Evolutionary conservation across 2,888 invertebrate genomes (phyloP).

Genomic region (Sialis fuliginosa): DNA sequence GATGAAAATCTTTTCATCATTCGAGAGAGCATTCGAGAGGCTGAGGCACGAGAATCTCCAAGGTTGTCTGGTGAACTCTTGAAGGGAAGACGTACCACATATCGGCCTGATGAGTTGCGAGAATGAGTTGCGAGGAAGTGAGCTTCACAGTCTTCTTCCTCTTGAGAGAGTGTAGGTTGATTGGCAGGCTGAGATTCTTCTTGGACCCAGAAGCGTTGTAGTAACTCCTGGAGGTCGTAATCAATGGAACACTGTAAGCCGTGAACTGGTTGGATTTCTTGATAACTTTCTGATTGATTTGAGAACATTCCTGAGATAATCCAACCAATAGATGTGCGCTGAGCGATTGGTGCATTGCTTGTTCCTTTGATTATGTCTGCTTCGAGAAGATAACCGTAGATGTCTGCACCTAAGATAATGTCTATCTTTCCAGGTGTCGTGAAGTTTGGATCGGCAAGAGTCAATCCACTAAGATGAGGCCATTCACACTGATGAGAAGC

Average conservation of each 20-base stretch:
- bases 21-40: no score
- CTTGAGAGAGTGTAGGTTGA: neutral
- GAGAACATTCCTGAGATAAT: neutral
- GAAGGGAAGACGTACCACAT: slow-evolving; percentile 1
- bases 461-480: no score
- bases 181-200: neutral
- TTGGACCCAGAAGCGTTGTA: slow-evolving; percentile 4
- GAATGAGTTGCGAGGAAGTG: neutral
- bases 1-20: no score
- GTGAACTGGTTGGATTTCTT: no score
- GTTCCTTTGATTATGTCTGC: neutral
- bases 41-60: no score
- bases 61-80: no score
- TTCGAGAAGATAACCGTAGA: neutral
- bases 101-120: neutral
- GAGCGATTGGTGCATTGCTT: neutral
- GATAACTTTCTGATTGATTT: no score
- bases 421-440: neutral
- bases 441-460: slow-evolving; percentile 6
- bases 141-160: neutral
- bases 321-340: neutral
- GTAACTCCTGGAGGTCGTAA: slow-evolving; percentile 5
- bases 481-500: no score
- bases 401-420: neutral
- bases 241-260: no score